A percentile compares a stretch with the other conserved stretches of the same genome.
Conservation (phyloP, 2,113 vertebrate genomes). For the Silurus glanis region DNA sequence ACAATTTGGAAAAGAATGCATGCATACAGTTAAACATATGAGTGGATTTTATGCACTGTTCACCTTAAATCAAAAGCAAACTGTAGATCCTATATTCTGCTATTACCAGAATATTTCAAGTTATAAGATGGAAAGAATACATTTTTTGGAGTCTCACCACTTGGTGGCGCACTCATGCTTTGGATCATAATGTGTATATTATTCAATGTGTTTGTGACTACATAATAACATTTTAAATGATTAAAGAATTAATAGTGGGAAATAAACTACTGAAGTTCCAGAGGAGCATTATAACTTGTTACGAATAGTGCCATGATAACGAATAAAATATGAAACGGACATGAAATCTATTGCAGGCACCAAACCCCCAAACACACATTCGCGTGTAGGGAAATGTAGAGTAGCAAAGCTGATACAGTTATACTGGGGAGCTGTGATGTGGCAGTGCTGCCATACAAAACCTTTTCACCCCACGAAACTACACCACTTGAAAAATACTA, state of each 20-base stretch:
- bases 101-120: background rate
- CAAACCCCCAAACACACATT: background rate
- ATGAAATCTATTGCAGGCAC: background rate
- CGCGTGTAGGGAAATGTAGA: too few species aligned
- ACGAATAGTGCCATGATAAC: background rate
- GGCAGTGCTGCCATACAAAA: background rate
- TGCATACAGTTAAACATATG: background rate
- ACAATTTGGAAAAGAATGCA: background rate
- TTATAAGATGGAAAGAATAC: background rate
- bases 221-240: background rate
- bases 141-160: background rate
- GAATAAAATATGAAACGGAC: background rate
- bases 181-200: background rate
- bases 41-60: too few species aligned
- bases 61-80: too few species aligned
- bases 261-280: background rate
- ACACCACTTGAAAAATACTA: background rate
- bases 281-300: background rate
- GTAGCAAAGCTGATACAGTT: background rate
- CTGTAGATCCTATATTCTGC: background rate
- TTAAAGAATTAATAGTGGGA: background rate
- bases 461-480: background rate
- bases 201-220: background rate
- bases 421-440: background rate
- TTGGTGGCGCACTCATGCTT: slow-evolving; percentile 24